Evolutionary conservation across 1,140 invertebrate species (phyloP), one percentile per base, ranked within the genome.

Genomic region (Drosophila asahinai): DNA sequence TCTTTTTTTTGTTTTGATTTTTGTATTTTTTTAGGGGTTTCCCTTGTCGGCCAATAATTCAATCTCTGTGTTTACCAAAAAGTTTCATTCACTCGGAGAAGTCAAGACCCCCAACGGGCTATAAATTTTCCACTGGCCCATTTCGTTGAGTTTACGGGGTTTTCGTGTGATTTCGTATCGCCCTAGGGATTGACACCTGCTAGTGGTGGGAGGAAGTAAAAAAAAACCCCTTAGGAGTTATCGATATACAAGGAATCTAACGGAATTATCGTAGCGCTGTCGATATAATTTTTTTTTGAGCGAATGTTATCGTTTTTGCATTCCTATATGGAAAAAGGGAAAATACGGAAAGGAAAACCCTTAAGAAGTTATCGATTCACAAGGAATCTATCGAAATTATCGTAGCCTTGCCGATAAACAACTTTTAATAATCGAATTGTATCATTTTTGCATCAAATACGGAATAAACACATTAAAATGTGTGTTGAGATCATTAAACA

Each of bases 41-140:
- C 71, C 71, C 70, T 61, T 14, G 52, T 36, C 66, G 19, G 5
- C 68, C 55, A 73, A 74, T 74, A 73, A 60, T 51, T 72, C 73
- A 77, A 77, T 77, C 38, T 75, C 25, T 42, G 30, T 25, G 54
- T 77, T 77, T 77, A 59, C 62, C 62, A 55, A 64, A 76, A 47
- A 17, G 48, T 59, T 67, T 77, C 61, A 77, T 76, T 77, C 54
- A 72, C 12, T 71, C 25, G 45, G 7, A 11, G 12, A 54, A 49
- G 40, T 43, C 38, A 79, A 64, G 70, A 80, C 55, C 45, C 52
- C 47, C 63, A 48, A 25, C 17, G 6, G 25, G 61, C 43, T 22
- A 38, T 47, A 84, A 87, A 73, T 80, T 79, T 86, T 86, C 83
- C 83, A 82, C 49, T 82, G 59, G 30, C 51, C 55, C 51, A 64